Conservation (phyloP, 2,113 vertebrate species). For the Hepsetus odoe region DNA sequence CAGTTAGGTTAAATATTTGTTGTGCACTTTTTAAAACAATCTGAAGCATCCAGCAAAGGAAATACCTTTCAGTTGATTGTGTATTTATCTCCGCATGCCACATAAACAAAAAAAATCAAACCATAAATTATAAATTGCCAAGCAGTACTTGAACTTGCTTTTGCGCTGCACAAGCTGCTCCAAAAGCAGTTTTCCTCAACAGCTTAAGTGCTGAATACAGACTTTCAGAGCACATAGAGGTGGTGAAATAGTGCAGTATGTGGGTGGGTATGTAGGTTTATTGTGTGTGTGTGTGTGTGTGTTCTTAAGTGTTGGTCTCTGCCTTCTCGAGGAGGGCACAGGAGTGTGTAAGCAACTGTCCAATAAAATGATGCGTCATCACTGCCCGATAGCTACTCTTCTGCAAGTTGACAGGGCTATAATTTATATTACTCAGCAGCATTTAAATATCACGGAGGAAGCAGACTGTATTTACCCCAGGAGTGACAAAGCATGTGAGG, state of each 20-base stretch:
- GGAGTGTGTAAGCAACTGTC: background rate
- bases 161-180: background rate
- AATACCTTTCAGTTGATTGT: too few species aligned
- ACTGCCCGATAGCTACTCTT: slow-evolving; percentile 1
- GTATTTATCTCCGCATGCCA: too few species aligned
- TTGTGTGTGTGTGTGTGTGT: background rate
- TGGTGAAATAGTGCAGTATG: background rate
- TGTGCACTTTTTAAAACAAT: too few species aligned
- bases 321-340: background rate
- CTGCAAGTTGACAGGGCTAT: background rate
- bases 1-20: too few species aligned
- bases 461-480: background rate
- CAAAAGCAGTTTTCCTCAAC: background rate
- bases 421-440: slow-evolving; percentile 12
- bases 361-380: slow-evolving; percentile 7
- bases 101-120: too few species aligned
- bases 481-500: background rate
- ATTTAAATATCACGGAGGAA: slow-evolving; percentile 16
- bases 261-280: background rate
- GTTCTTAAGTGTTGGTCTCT: background rate
- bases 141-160: background rate
- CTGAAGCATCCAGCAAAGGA: too few species aligned
- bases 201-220: slow-evolving; percentile 1
- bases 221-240: background rate
- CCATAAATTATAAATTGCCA: too few species aligned